These are phyloP conservation scores for Collichthys lucidus DNA, from an alignment of 2,113 vertebrate species.

Conservation along the genomic window DNA sequence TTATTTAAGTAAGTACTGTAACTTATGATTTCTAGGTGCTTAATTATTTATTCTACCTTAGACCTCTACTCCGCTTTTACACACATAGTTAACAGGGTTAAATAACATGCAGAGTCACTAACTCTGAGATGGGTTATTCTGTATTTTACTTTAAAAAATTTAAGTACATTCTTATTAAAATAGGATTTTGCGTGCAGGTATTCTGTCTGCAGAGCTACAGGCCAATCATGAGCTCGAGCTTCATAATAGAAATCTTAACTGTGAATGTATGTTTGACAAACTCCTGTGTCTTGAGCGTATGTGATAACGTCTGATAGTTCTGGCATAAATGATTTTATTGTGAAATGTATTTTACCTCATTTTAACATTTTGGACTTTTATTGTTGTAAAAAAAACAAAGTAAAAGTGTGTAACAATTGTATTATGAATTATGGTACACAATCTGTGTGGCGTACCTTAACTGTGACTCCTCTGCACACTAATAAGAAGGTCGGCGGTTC, in stretches of 20 bases:
- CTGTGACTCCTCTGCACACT: too few species aligned
- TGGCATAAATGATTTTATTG: neutral
- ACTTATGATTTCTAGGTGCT: too few species aligned
- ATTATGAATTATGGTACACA: conserved; percentile 13
- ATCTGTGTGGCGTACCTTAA: neutral
- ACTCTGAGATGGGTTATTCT: too few species aligned
- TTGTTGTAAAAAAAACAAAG: conserved; percentile 49
- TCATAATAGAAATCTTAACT: neutral
- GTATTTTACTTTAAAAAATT: too few species aligned
- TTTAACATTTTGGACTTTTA: conserved; percentile 11
- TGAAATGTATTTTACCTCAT: conserved; percentile 1
- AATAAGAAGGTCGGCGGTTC: too few species aligned
- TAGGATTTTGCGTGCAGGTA: too few species aligned
- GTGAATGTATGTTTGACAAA: neutral
- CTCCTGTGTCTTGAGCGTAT: neutral
- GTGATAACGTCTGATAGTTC: neutral
- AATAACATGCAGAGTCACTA: neutral
- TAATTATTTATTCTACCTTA: neutral
- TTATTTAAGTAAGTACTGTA: neutral
- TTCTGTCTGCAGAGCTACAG: neutral
- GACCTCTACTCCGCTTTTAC: neutral
- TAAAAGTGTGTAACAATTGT: conserved; percentile 65
- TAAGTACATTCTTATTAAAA: too few species aligned
- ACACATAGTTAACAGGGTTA: neutral
- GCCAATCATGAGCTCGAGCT: too few species aligned